These are phyloP conservation scores for Sussaba pulchella DNA, from an alignment of 2,888 invertebrate species.

Conservation along the genomic window DNA sequence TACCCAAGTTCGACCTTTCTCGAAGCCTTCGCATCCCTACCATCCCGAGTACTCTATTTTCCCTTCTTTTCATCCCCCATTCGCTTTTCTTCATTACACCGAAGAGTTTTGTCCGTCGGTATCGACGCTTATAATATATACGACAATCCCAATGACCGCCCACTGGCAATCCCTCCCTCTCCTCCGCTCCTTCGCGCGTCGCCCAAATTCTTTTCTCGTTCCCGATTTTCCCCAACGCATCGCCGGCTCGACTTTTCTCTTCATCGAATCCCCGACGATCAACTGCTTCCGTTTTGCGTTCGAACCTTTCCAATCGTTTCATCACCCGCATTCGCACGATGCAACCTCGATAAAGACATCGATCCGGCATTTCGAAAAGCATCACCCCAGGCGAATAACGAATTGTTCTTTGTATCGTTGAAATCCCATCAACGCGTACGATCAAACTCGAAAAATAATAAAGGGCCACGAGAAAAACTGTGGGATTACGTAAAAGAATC, in stretches of 20 bases:
- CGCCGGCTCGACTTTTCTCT: background rate
- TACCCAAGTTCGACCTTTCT: too few relatives aligned
- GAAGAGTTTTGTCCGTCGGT: slow-evolving; percentile 40
- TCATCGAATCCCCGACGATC: background rate
- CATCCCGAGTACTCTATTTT: too few relatives aligned
- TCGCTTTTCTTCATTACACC: slow-evolving; percentile 1
- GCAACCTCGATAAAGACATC: slow-evolving; percentile 25
- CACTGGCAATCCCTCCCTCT: slow-evolving; percentile 12
- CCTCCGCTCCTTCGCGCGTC: background rate
- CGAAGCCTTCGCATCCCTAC: too few relatives aligned
- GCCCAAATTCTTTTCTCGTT: background rate
- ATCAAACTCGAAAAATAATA: background rate
- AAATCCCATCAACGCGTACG: background rate
- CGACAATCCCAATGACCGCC: slow-evolving; percentile 6
- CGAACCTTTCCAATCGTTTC: slow-evolving; percentile 18
- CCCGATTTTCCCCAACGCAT: background rate
- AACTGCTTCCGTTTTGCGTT: background rate
- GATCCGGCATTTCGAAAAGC: background rate
- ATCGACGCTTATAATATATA: slow-evolving; percentile 27
- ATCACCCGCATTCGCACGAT: slow-evolving; percentile 3
- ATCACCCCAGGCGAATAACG: background rate
- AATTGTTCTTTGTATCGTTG: background rate
- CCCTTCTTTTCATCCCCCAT: background rate
- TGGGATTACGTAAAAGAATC: too few relatives aligned
- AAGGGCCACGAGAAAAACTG: background rate